Percentiles rank a stretch among this genome's conserved stretches.
Conservation (phyloP, 2,113 vertebrate species). For the Cottus gobio region DNA sequence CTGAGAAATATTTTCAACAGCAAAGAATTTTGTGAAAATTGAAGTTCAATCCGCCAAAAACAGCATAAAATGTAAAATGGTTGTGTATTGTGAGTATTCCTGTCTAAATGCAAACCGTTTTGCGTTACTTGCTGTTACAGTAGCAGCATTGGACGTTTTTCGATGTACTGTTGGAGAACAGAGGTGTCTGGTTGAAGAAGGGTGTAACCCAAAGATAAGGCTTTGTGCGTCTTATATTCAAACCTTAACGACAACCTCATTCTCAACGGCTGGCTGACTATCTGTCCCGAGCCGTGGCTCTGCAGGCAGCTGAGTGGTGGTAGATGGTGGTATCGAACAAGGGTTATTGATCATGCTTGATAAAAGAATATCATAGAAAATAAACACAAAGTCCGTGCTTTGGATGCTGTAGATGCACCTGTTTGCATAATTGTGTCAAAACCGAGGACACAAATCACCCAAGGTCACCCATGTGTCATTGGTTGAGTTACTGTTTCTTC, state of each 20-base stretch:
- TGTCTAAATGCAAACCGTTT: neutral
- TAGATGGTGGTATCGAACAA: slow-evolving; percentile 11
- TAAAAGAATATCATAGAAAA: neutral
- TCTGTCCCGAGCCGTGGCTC: slow-evolving; percentile 38
- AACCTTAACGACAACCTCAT: slow-evolving; percentile 26
- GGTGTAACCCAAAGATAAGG: slow-evolving; percentile 79
- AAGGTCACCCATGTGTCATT: neutral
- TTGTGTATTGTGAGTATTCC: neutral
- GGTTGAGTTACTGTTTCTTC: neutral
- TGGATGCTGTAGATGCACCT: neutral
- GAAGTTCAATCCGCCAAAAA: neutral
- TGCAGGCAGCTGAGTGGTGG: neutral
- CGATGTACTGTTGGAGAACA: slow-evolving; percentile 3
- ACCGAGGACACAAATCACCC: neutral
- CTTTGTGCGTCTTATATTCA: slow-evolving; percentile 25
- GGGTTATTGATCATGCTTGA: neutral
- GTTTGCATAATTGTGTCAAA: neutral
- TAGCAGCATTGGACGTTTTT: neutral
- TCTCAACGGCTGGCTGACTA: slow-evolving; percentile 56
- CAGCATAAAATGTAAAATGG: neutral
- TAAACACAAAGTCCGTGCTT: neutral
- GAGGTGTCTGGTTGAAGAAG: slow-evolving; percentile 32
- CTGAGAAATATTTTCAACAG: neutral
- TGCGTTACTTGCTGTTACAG: neutral
- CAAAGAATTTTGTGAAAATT: neutral